phyloP scores from a whole-genome alignment of 2,888 invertebrate genomes.

The Cylloceria caligata region DNA sequence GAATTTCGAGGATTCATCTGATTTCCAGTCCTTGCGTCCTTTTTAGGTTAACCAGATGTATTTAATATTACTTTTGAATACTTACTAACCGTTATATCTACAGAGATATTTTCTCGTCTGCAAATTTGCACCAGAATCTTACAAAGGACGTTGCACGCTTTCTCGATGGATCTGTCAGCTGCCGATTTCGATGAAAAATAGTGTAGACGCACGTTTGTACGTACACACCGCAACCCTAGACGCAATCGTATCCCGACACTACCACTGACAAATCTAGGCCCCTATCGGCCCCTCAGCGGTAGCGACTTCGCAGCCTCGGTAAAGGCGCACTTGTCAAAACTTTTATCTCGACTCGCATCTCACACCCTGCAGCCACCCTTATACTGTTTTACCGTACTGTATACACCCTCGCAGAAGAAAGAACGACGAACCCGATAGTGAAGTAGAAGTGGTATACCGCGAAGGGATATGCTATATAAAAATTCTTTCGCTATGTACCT shows the following conservation, averaged over 20 bases:
- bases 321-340: constrained; percentile 78
- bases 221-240: constrained; percentile 61
- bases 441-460: constrained; percentile 14
- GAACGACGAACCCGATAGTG: constrained; percentile 8
- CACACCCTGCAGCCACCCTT: constrained; percentile 9
- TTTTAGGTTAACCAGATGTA: background rate
- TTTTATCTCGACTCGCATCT: constrained; percentile 77
- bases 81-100: constrained; percentile 1
- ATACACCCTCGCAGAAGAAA: constrained; percentile 1
- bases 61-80: background rate
- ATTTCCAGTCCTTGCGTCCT: background rate
- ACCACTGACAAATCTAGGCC: constrained; percentile 33
- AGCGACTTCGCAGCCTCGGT: constrained; percentile 38
- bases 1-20: background rate
- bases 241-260: constrained; percentile 36
- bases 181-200: constrained; percentile 65
- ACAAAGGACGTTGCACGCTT: background rate
- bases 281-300: constrained; percentile 6
- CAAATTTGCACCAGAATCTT: background rate
- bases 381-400: background rate
- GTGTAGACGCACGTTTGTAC: constrained; percentile 46
- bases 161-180: constrained; percentile 60
- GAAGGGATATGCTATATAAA: background rate
- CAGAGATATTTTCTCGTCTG: background rate
- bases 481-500: constrained; percentile 10